These are phyloP conservation scores for Oryzias dopingdopingensis DNA, from an alignment of 2,797 vertebrate genomes.

Conservation along the genomic window DNA sequence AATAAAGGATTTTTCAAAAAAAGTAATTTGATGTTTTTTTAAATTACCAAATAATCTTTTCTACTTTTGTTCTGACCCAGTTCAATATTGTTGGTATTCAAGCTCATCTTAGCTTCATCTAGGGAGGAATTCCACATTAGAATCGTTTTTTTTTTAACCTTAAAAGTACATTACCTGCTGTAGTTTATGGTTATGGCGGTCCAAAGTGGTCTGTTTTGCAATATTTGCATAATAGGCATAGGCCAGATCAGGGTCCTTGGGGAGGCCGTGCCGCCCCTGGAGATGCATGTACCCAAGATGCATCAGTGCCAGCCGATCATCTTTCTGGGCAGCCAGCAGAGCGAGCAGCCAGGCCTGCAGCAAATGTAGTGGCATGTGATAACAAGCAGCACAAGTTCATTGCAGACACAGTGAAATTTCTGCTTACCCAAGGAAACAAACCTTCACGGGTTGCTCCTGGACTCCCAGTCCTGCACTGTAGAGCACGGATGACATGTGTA, in stretches of 20 bases:
- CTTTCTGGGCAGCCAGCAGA: slow-evolving; percentile 75
- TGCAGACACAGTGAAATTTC: neutral
- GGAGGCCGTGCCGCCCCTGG: slow-evolving; percentile 61
- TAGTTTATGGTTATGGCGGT: slow-evolving; percentile 63
- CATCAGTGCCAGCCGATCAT: slow-evolving; percentile 76
- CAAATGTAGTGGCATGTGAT: slow-evolving; percentile 28
- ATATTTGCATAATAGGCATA: slow-evolving; percentile 83
- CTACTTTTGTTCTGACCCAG: too few relatives aligned
- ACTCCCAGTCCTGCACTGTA: slow-evolving; percentile 74
- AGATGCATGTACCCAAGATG: slow-evolving; percentile 78
- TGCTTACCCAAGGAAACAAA: slow-evolving; percentile 35
- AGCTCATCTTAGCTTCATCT: too few relatives aligned
- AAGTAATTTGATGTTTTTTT: too few relatives aligned
- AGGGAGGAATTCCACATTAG: too few relatives aligned
- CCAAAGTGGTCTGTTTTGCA: slow-evolving; percentile 71
- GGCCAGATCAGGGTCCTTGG: slow-evolving; percentile 71
- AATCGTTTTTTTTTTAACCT: neutral
- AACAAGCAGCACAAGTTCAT: neutral
- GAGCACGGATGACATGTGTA: slow-evolving; percentile 74
- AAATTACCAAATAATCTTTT: too few relatives aligned
- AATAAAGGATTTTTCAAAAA: too few relatives aligned
- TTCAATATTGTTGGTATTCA: too few relatives aligned
- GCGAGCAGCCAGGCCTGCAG: slow-evolving; percentile 75
- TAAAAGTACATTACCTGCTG: slow-evolving; percentile 68
- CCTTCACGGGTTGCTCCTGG: slow-evolving; percentile 66